Conservation (phyloP, 2,113 vertebrate genomes). For the Numenius arquata region DNA sequence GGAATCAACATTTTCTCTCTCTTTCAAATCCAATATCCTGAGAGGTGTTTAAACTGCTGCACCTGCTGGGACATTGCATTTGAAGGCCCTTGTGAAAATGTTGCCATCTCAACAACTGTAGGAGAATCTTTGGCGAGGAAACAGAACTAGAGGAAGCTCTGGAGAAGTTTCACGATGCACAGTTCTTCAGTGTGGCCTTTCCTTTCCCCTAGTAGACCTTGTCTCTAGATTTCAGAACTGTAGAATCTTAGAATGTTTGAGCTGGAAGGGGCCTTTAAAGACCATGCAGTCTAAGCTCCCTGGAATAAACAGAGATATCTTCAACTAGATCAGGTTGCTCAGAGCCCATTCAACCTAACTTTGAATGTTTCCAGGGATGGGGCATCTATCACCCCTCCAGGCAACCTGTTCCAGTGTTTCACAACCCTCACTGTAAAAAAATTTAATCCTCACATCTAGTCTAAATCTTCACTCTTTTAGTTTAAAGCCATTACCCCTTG, state of each 20-base stretch:
- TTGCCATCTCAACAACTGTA: not conserved
- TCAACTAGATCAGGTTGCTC: not conserved
- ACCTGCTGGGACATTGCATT: not conserved
- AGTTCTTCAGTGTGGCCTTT: not conserved
- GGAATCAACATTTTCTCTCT: not conserved
- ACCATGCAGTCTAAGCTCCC: not conserved
- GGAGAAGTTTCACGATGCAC: not conserved
- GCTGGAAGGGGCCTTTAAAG: not conserved
- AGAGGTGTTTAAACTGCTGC: not conserved
- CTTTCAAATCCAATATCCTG: not conserved
- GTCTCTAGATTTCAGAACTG: not conserved
- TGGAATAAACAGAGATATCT: not conserved
- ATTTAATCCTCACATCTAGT: not conserved
- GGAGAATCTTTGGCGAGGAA: not conserved
- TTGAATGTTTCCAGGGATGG: not conserved
- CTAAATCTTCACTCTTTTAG: not conserved
- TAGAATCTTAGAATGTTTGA: not conserved
- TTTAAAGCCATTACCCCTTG: not conserved
- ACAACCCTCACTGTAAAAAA: not conserved
- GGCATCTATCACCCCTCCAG: not conserved
- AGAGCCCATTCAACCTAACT: not conserved
- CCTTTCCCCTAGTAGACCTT: not conserved
- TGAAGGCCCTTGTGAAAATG: too few species aligned
- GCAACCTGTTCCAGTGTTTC: not conserved
- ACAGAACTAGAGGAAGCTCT: not conserved